Evolutionary conservation across 2,797 vertebrate genomes (phyloP).

Genomic region (Oreochromis grahami): DNA sequence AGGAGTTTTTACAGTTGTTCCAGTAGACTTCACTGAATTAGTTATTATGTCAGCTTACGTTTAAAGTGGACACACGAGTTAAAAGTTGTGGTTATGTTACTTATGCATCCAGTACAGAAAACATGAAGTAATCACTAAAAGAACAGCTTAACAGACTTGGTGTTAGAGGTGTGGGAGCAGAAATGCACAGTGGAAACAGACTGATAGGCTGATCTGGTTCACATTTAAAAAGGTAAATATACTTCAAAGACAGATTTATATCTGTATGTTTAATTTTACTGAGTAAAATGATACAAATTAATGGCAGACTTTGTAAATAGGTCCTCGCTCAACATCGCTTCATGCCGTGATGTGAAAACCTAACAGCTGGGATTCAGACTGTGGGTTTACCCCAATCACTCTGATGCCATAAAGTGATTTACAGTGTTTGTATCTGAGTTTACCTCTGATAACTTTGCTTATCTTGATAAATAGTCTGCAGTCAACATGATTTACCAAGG

Average conservation of each 20-base stretch:
- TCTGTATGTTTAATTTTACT: accelerated
- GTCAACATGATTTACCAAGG: accelerated
- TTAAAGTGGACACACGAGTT: neutral
- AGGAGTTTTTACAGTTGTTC: neutral
- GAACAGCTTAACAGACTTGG: neutral
- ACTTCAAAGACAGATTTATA: neutral
- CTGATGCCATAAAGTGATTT: neutral
- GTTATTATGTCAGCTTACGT: neutral
- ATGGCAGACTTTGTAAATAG: neutral
- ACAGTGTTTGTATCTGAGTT: neutral
- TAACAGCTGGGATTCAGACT: neutral
- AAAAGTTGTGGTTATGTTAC: neutral
- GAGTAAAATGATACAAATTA: neutral
- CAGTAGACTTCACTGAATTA: neutral
- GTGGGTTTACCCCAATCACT: neutral
- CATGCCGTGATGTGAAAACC: neutral
- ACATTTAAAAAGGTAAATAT: neutral
- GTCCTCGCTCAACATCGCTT: neutral
- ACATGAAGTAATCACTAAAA: neutral
- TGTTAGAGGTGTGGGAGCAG: too few species aligned
- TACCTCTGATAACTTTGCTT: neutral
- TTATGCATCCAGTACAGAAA: neutral
- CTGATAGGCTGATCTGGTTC: accelerated
- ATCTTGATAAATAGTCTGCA: neutral
- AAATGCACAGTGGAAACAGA: neutral